A percentile compares a stretch with the other conserved stretches of the same genome.
These are phyloP conservation scores for Cotesia congregata DNA, from an alignment of 2,888 invertebrate genomes.

Conservation along the genomic window DNA sequence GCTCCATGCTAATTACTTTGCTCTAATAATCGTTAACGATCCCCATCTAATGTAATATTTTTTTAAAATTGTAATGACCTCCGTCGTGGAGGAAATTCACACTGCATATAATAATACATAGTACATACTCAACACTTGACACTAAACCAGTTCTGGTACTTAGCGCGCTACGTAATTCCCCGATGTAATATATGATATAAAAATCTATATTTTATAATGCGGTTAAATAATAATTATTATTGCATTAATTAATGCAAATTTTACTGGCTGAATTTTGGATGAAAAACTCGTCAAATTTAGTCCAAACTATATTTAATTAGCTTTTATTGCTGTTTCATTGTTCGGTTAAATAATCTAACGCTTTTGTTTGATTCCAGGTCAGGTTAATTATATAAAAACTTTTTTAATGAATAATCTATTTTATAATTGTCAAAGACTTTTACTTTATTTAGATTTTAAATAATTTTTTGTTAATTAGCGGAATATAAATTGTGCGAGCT, in stretches of 20 bases:
- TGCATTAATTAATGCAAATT: neutral
- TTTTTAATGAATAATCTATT: neutral
- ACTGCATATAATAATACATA: neutral
- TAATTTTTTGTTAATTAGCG: too few species aligned
- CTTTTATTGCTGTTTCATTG: neutral
- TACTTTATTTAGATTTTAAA: too few species aligned
- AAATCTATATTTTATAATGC: neutral
- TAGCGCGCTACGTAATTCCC: too few species aligned
- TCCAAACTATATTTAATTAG: neutral
- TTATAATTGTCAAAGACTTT: too few species aligned
- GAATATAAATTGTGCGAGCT: too few species aligned
- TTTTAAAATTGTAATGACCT: neutral
- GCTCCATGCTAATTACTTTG: conserved; percentile 7
- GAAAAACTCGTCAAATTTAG: neutral
- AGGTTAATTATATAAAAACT: neutral
- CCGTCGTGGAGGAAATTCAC: neutral
- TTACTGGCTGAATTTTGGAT: neutral
- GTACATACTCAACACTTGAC: neutral
- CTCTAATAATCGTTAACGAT: conserved; percentile 12
- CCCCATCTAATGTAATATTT: neutral
- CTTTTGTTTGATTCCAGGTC: neutral
- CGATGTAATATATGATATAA: too few species aligned
- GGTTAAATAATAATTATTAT: neutral
- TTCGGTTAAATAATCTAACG: neutral
- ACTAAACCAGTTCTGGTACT: too few species aligned